phyloP scores from a whole-genome alignment of 1,140 invertebrate genomes.

The Caerostris darwini region DNA sequence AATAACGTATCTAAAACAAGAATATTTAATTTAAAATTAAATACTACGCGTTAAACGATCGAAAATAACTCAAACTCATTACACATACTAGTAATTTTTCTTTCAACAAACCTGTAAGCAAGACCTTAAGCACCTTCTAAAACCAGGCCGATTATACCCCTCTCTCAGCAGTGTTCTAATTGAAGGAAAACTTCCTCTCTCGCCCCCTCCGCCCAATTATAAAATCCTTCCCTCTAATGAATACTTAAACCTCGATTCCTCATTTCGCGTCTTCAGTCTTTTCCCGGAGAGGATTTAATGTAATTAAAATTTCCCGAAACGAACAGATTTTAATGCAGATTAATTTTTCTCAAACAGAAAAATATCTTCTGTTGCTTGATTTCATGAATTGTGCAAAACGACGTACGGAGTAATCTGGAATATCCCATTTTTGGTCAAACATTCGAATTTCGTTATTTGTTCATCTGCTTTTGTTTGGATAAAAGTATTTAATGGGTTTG shows the following conservation, averaged over 20 bases:
- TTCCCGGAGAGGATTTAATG: not conserved
- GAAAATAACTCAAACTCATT: too few species aligned
- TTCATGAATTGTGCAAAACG: not conserved
- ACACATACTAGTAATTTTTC: too few species aligned
- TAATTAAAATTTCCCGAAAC: not conserved
- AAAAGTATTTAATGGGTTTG: not conserved
- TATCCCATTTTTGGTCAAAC: not conserved
- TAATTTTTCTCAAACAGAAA: not conserved
- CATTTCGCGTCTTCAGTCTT: not conserved
- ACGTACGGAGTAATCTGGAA: not conserved
- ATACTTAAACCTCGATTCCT: not conserved
- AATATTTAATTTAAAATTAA: too few species aligned
- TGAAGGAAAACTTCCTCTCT: not conserved
- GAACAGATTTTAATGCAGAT: constrained; percentile 12
- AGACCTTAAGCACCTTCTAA: not conserved
- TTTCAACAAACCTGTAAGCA: too few species aligned
- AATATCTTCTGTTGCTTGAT: not conserved
- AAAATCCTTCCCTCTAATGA: constrained; percentile 8
- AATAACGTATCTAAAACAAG: too few species aligned
- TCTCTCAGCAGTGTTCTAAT: not conserved
- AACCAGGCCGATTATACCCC: not conserved
- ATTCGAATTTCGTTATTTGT: not conserved
- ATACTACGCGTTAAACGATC: too few species aligned
- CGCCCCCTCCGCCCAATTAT: not conserved
- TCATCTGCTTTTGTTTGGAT: not conserved